Evolutionary conservation across 2,797 vertebrate genomes (phyloP), one percentile per base, ranked within the genome.

Genomic region (Eidolon dupreanum): DNA sequence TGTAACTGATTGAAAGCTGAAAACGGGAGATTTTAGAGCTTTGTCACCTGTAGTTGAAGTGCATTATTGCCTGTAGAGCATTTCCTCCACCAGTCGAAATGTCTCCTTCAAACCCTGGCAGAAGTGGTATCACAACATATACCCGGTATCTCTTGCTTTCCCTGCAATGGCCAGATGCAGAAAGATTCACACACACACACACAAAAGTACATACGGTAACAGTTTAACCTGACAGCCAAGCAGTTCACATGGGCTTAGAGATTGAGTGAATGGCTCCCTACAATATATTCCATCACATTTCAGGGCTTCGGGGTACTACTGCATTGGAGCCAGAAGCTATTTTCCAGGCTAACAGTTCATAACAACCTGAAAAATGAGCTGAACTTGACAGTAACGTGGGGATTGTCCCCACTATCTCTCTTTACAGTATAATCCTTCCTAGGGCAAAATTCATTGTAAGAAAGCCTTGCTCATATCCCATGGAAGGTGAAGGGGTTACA

Each of bases 11-110:
- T 11, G n/a, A 74, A 41, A 36, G 57, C 13, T 68, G 26, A 8
- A 3, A 0, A 38, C 16, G 73, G 33, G 73, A 0, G 0, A 38
- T 3, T 51, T 6, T 1, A 22, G 63, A 33, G 38, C 20, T 7
- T 1, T 20, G 1, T 83, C 96, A 99, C 99, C 99, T 99, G 99
- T 99, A 99, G 98, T 99, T 99, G 98, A 99, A 99, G 98, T 99
- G 99, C 99, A 99, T 99, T 89, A 99, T 98, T 13, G 99, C 99
- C 98, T 99, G 99, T 73, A 99, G 98, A 0, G 99, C 99, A 0
- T 98, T 99, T 41, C 99, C 99, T 28, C 99, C 99, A 0, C 99
- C 99, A 0, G 99, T 99, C 1, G 98, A 99, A 97, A 99, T 99
- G 98, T 99, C 98, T 15, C 99, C 99, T 96, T 99, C 99, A 4